Percentiles rank a stretch among this genome's conserved stretches.
These are phyloP conservation scores for Bovichtus variegatus DNA, from an alignment of 2,797 vertebrate genomes.

Conservation along the genomic window DNA sequence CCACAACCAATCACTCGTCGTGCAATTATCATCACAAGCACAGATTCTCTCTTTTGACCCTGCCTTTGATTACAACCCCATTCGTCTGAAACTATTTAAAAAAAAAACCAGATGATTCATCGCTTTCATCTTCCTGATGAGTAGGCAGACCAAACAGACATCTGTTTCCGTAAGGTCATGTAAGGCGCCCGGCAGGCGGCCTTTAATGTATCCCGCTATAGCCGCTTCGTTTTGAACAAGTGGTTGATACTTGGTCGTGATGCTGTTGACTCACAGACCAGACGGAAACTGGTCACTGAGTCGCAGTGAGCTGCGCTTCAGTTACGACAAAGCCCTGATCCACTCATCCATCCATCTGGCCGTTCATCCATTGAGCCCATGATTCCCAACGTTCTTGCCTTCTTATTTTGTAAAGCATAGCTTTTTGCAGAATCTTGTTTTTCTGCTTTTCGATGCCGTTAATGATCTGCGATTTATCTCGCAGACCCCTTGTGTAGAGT, in stretches of 20 bases:
- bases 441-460: background rate
- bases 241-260: conserved; percentile 9
- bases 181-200: conserved; percentile 36
- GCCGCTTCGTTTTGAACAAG: conserved; percentile 42
- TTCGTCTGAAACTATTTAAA: conserved; percentile 31
- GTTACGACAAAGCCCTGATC: background rate
- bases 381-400: background rate
- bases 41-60: conserved; percentile 42
- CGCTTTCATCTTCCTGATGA: conserved; percentile 70
- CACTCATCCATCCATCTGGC: background rate
- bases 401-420: background rate
- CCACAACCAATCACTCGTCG: conserved; percentile 24
- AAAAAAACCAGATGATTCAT: conserved; percentile 38
- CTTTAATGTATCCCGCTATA: conserved; percentile 52
- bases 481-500: accelerated
- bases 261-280: conserved; percentile 21
- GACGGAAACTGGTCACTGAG: conserved; percentile 18
- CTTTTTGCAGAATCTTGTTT: background rate
- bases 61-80: conserved; percentile 66
- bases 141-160: conserved; percentile 50
- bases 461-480: background rate
- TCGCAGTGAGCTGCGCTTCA: background rate
- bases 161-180: conserved; percentile 45
- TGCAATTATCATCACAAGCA: conserved; percentile 32
- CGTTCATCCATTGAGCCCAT: background rate